Conservation (phyloP, 2,888 invertebrate genomes). For the Diadromus collaris region DNA sequence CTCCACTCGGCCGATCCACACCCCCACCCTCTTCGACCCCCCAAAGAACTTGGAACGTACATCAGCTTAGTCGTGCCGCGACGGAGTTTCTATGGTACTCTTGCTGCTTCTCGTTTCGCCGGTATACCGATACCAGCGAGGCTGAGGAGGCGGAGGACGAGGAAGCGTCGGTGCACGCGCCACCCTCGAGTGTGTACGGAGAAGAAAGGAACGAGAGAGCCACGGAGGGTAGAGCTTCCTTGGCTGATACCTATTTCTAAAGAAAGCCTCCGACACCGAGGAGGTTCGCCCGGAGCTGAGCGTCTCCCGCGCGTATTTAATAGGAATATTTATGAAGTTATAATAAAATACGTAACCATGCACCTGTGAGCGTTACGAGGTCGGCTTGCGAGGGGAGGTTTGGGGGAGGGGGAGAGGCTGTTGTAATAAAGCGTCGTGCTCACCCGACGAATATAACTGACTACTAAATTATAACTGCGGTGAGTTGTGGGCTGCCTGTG, state of each 20-base stretch:
- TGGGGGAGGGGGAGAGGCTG: conserved; percentile 10
- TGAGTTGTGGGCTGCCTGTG: not conserved
- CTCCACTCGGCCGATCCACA: conserved; percentile 28
- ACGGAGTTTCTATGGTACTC: conserved; percentile 8
- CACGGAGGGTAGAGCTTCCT: conserved; percentile 2
- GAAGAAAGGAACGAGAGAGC: conserved; percentile 1
- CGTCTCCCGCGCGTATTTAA: conserved; percentile 38
- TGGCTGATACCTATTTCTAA: conserved; percentile 2
- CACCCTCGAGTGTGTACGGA: conserved; percentile 20
- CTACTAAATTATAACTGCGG: conserved; percentile 48
- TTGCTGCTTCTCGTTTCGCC: conserved; percentile 14
- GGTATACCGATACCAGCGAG: conserved; percentile 7
- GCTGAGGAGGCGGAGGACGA: not conserved
- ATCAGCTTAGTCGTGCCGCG: conserved; percentile 44
- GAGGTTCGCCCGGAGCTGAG: not conserved
- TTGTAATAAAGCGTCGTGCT: conserved; percentile 46
- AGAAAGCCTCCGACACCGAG: not conserved
- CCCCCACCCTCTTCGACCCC: too few species aligned
- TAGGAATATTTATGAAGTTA: conserved; percentile 61
- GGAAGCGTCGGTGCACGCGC: conserved; percentile 8
- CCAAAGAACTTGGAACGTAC: conserved; percentile 60
- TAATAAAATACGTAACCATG: conserved; percentile 58
- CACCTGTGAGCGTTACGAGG: conserved; percentile 16
- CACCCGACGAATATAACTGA: conserved; percentile 41
- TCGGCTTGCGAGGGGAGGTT: too few species aligned